Evolutionary conservation across 2,888 invertebrate species (phyloP), one percentile per base, ranked within the genome.

Genomic region (Leptopterna dolabrata): DNA sequence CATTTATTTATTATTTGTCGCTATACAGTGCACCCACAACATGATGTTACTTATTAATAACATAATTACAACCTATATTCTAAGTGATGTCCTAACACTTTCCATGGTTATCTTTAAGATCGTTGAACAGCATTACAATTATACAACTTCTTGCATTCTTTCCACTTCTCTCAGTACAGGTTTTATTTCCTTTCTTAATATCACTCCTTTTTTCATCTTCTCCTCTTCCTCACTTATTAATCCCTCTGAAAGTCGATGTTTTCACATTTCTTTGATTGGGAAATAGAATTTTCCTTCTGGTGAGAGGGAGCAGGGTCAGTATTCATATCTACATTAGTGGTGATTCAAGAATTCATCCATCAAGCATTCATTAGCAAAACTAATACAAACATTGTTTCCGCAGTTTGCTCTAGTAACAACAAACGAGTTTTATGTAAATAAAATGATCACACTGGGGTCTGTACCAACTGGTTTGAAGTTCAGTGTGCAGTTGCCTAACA

Each of bases 61-160:
- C 88, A 88, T 88, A 45, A 87, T 78, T 86, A 87, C 87, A 86
- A 88, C 86, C 87, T 88, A 88, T 88, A 87, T 86, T 88, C 88
- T 88, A 88, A 88, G 88, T 88, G 88, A 88, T 88, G 88, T 88
- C 88, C 87, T 82, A 87, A 87, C 88, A 88, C 76, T 76, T 70
- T 70, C 27, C 71, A 51, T 47, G 19, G 36, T 41, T 73, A 73
- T 73, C 43, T 78, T 45, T 71, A 78, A 78, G 78, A 78, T 78
- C 43, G 27, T 78, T 78, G 9, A 78, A 78, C 78, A 78, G 78
- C 78, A 78, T 45, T 45, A 78, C 55, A 84, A 29, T 73, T n/a
- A 41, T 30, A 71, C 45, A 83, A 36, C 47, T 29, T 63, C 45
- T 43, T 80, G 43, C 80, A 41, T 80, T 80, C 51, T 36, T 73